Evolutionary conservation across 2,888 invertebrate genomes (phyloP), one percentile per base, ranked within the genome.

Genomic region (Standfussiana lucernea): DNA sequence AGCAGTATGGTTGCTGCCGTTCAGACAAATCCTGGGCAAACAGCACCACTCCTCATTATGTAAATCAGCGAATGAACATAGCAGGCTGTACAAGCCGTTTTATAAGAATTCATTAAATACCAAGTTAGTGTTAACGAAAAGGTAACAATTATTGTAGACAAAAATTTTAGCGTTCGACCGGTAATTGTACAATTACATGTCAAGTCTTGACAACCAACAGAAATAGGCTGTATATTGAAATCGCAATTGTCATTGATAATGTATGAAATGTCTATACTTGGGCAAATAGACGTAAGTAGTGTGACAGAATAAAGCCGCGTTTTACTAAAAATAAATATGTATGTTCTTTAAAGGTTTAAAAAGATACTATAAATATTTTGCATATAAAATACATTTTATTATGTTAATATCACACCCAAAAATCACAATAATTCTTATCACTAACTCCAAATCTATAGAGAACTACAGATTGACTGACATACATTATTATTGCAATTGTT

Each of bases 361-460:
- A 77, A 18, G 0, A 59, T 21, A 28, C 28, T 2, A 0, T 15
- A 1, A 15, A 28, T 13, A 64, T 1, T 68, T 32, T 45, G 15
- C 8, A 18, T 42, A 68, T n/a, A 70, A 37, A 74, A 62, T 40
- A 53, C 50, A 69, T 64, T 72, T 82, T 71, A 59, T 82, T 75
- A 73, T 40, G 15, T 56, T 85, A 85, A 84, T 85, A 85, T 86
- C 88, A 86, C 77, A 75, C 72, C 64, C 80, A 83, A 82, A 82
- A 82, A 88, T 86, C 76, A 88, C 82, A 88, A 82, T 80, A 71
- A 77, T 68, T 56, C 65, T 56, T 67, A 82, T 40, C 28, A 66
- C 47, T 69, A 15, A 61, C 42, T 71, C 35, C 4, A 59, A 59
- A 40, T 42, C 28, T 42, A 37, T 61, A 61, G 15, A 50, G 4